Evolutionary conservation across 64 coral and sea anemone species (phyloP), one percentile per base, ranked within the genome.

Genomic region (Montipora cactus): DNA sequence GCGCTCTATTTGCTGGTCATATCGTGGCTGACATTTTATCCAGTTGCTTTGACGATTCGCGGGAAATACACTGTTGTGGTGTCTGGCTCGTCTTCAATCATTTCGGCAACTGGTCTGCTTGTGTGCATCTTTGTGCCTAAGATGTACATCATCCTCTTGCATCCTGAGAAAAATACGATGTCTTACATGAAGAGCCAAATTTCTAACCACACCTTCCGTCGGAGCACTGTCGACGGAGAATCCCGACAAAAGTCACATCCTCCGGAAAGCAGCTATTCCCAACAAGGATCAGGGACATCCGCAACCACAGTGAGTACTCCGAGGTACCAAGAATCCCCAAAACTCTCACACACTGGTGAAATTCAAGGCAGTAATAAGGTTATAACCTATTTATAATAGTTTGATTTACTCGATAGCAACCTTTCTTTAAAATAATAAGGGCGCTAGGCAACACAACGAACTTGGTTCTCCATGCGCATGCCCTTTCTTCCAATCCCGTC

Each of bases 11-110:
- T 94, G 5, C 51, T 91, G 8, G 67, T 94, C 3, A 94, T 96
- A 4, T 93, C 95, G 5, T 96, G 92, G 92, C 18, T 96, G 45
- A 94, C 92, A n/a, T 96, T 94, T 37, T 96, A 96, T 49, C 95
- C 95, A 4, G 95, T 96, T 75, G 87, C 78, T 61, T 59, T 94
- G 51, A 90, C 77, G 28, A 94, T 96, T 15, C 76, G 88, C 48
- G 92, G 90, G 13, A 72, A 85, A n/a, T 96, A 94, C 62, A 88
- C 75, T 5, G 92, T 91, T 10, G 78, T 96, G 7, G 62, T 96
- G 11, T 67, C 87, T 0, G 84, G 95, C 21, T 83, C 78, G 9
- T 87, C 95, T 4, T 94, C 95, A 10, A 70, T 96, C 20, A 93
- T 96, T 74, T 75, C 95, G 0, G 95, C 95, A 1, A 71, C 88